Evolutionary conservation across 2,888 invertebrate genomes (phyloP), one percentile per base, ranked within the genome.

Genomic region (Aphodius granarius): DNA sequence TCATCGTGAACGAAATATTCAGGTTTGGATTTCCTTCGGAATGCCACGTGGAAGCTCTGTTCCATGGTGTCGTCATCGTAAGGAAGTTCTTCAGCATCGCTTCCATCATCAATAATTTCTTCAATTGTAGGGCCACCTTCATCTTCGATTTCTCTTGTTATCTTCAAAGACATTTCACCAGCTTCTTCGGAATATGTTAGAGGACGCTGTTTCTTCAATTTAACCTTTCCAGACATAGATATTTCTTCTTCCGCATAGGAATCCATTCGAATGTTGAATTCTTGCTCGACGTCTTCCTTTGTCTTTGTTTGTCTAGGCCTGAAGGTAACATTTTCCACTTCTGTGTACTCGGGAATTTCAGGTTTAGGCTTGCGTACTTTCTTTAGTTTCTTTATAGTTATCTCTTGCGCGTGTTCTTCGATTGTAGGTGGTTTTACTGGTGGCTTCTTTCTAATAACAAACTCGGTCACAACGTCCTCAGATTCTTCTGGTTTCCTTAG

Each of bases 181-280:
- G 93, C 90, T 87, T 94, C 95, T 87, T 95, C 95, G 13, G 90
- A 91, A 85, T 92, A 94, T 0, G 94, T 94, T 76, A 91, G 91
- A 73, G 92, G 92, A 79, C 91, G 91, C 74, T 90, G 91, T 82
- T 93, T 94, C 85, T 93, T 94, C 5, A 95, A 83, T 86, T 93
- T 94, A 0, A 95, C 92, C 86, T 94, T 95, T 76, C 94, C 94
- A 2, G 94, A 92, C 93, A 95, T 93, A 6, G 94, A 94, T 80
- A 95, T 93, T 87, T 95, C 95, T 89, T 95, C 95, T 87, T 95
- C 95, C 63, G 94, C 95, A 84, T 95, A 95, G 0, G 94, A 94
- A 86, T 95, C 94, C 77, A 95, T 87, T 13, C 94, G 93, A 79
- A 96, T 95, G 86, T 94, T 95, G 85, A 96, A 96, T 87, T 96